Conservation (phyloP, 2,888 invertebrate genomes). For the Ametastegia equiseti region DNA sequence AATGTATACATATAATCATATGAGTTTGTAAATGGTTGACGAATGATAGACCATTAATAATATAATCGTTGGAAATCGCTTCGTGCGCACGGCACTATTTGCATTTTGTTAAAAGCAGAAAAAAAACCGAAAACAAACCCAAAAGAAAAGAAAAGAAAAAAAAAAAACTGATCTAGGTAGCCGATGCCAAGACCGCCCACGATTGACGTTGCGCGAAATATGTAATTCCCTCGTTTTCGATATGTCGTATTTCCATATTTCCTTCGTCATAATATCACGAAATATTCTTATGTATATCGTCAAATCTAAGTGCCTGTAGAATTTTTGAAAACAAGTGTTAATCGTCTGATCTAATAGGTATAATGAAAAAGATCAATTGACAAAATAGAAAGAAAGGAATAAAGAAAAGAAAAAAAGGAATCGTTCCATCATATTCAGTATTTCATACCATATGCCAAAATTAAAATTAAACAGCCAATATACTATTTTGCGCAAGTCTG, state of each 20-base stretch:
- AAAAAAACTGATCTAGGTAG: not conserved
- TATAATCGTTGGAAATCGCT: not conserved
- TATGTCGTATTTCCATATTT: not conserved
- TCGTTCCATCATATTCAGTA: not conserved
- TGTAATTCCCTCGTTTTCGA: not conserved
- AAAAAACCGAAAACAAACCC: not conserved
- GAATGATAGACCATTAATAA: too few relatives aligned
- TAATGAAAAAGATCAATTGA: not conserved
- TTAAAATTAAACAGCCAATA: not conserved
- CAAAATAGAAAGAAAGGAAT: too few relatives aligned
- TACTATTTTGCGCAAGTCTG: not conserved
- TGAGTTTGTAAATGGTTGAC: too few relatives aligned
- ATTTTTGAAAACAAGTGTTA: not conserved
- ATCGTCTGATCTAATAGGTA: not conserved
- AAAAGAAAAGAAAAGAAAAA: not conserved
- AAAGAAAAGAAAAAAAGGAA: not conserved
- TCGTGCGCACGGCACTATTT: conserved; percentile 30
- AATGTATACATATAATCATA: too few relatives aligned
- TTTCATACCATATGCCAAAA: not conserved
- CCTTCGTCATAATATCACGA: not conserved
- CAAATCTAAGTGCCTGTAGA: not conserved
- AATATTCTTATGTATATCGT: not conserved
- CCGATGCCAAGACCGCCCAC: conserved; percentile 37
- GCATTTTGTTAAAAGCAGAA: not conserved
- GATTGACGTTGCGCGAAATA: conserved; percentile 19